Evolutionary conservation across 2,797 vertebrate species (phyloP).

Genomic region (Sebastes minor): DNA sequence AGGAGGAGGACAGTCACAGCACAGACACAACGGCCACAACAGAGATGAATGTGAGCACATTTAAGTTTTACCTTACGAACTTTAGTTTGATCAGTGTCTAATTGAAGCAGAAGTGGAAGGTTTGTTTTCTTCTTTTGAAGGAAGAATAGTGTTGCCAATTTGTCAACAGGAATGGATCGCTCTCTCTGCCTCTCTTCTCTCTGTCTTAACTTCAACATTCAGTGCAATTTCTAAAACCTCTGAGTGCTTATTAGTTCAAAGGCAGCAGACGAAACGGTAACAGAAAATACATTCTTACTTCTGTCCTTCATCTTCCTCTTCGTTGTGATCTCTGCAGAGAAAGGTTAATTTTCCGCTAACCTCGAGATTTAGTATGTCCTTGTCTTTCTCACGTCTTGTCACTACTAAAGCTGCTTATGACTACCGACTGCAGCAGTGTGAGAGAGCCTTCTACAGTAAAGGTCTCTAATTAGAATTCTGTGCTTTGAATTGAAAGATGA

Average conservation of each 20-base stretch:
- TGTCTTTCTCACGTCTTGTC: conserved; percentile 7
- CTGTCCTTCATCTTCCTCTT: conserved; percentile 23
- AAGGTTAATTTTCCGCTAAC: conserved; percentile 25
- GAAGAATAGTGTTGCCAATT: neutral
- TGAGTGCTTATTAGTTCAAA: neutral
- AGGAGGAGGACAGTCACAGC: conserved; percentile 55
- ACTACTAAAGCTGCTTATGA: conserved; percentile 35
- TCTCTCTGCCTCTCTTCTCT: neutral
- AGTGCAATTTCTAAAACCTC: conserved; percentile 8
- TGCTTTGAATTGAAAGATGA: conserved; percentile 15
- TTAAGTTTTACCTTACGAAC: neutral
- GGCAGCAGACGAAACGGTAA: conserved; percentile 8
- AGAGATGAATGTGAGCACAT: conserved; percentile 89
- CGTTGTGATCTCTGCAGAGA: conserved; percentile 12
- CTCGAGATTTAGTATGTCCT: conserved; percentile 23
- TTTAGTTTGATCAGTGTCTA: neutral
- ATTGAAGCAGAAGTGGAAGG: neutral
- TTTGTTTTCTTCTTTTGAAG: neutral
- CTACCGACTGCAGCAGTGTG: conserved; percentile 11
- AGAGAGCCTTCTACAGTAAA: conserved; percentile 4
- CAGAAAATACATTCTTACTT: neutral
- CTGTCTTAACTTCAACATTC: neutral
- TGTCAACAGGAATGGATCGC: neutral
- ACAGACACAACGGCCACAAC: conserved; percentile 72
- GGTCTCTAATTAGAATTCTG: neutral